Percentiles rank a stretch among this genome's conserved stretches.
phyloP scores from a whole-genome alignment of 1,140 invertebrate species.

The Meloidogyne chitwoodi region DNA sequence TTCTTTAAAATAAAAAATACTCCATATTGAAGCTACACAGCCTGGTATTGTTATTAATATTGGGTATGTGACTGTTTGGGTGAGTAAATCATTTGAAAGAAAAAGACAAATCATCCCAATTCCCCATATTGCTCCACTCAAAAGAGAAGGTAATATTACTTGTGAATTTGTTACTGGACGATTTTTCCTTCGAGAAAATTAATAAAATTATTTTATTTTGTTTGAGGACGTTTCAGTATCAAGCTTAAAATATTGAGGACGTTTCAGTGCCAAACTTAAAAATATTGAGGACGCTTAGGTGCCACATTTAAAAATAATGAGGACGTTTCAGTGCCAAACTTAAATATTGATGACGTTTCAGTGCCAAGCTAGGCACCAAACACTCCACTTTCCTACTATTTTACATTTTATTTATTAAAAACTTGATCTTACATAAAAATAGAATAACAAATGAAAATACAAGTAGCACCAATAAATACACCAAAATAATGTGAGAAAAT shows the following conservation, averaged over 20 bases:
- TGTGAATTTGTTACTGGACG: slow-evolving; percentile 23
- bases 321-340: too few relatives aligned
- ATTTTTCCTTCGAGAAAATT: slow-evolving; percentile 21
- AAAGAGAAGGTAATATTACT: slow-evolving; percentile 28
- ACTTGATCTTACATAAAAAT: slow-evolving; percentile 9
- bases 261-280: too few relatives aligned
- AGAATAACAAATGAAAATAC: slow-evolving; percentile 34
- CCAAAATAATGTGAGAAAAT: slow-evolving; percentile 43
- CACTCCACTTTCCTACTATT: too few relatives aligned
- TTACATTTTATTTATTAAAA: too few relatives aligned
- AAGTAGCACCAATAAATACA: slow-evolving; percentile 30
- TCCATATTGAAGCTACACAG: slow-evolving; percentile 35
- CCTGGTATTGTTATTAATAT: slow-evolving; percentile 31
- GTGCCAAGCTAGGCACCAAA: too few relatives aligned
- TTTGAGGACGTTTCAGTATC: too few relatives aligned
- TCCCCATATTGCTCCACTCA: slow-evolving; percentile 36
- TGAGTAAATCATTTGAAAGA: slow-evolving; percentile 29
- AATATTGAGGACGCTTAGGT: too few relatives aligned
- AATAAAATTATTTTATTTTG: not conserved
- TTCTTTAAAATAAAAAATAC: slow-evolving; percentile 40
- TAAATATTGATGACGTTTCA: too few relatives aligned
- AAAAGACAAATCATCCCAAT: slow-evolving; percentile 30
- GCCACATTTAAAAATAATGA: too few relatives aligned
- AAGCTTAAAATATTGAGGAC: too few relatives aligned
- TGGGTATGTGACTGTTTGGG: slow-evolving; percentile 36